Percentiles rank a stretch among this genome's conserved stretches.
These are phyloP conservation scores for Eretmocerus hayati DNA, from an alignment of 2,888 invertebrate species.

Conservation along the genomic window DNA sequence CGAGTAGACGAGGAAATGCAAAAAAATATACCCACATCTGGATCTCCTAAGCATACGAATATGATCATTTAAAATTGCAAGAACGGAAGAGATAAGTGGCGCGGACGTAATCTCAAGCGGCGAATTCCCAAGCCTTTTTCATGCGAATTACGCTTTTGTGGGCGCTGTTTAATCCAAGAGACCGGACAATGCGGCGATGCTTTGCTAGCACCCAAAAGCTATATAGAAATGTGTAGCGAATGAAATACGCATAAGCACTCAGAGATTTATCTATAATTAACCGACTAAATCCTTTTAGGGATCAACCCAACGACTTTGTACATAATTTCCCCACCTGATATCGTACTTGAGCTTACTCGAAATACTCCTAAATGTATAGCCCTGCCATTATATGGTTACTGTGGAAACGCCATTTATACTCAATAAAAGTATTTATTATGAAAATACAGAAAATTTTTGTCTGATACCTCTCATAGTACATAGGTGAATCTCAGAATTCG, in stretches of 20 bases:
- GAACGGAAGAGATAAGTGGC: too few relatives aligned
- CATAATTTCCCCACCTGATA: slow-evolving; percentile 17
- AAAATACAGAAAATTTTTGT: slow-evolving; percentile 19
- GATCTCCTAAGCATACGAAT: too few relatives aligned
- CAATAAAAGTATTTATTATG: slow-evolving; percentile 14
- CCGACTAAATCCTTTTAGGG: slow-evolving; percentile 12
- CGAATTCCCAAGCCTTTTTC: too few relatives aligned
- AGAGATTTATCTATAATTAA: slow-evolving; percentile 19
- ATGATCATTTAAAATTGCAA: too few relatives aligned
- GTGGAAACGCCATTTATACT: slow-evolving; percentile 14
- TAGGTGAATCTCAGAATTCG: too few relatives aligned
- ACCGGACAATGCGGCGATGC: slow-evolving; percentile 19
- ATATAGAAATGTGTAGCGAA: slow-evolving; percentile 9
- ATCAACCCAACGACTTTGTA: slow-evolving; percentile 18
- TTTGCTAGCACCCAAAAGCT: slow-evolving; percentile 7
- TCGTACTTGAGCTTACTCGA: slow-evolving; percentile 14
- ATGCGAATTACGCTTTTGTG: too few relatives aligned
- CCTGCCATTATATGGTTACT: slow-evolving; percentile 8
- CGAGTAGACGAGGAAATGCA: too few relatives aligned
- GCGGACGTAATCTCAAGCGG: too few relatives aligned
- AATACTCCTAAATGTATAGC: slow-evolving; percentile 13
- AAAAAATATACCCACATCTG: too few relatives aligned
- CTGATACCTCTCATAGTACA: too few relatives aligned
- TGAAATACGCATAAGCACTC: slow-evolving; percentile 7
- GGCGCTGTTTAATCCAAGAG: too few relatives aligned